Conservation (phyloP, 2,888 invertebrate genomes). For the Melipona bicolor region DNA sequence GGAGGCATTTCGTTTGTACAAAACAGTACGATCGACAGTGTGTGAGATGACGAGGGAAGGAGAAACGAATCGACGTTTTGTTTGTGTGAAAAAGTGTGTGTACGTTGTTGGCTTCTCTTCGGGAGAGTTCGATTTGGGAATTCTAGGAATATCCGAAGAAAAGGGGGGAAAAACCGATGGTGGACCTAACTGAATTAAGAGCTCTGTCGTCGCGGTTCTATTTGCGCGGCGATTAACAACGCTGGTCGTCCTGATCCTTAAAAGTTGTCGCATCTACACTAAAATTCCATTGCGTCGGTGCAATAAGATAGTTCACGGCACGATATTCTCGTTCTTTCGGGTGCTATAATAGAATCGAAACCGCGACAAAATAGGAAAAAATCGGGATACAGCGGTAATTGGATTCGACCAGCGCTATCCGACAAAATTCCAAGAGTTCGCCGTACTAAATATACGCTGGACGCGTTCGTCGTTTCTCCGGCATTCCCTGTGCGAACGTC, state of each 20-base stretch:
- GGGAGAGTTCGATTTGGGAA: neutral
- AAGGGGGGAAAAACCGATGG: slow-evolving; percentile 3
- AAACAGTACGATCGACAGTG: too few relatives aligned
- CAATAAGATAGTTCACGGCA: neutral
- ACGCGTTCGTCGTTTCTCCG: slow-evolving; percentile 45
- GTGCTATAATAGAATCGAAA: neutral
- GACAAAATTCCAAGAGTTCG: slow-evolving; percentile 57
- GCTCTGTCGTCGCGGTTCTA: slow-evolving; percentile 1
- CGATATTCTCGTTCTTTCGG: neutral
- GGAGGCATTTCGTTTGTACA: too few relatives aligned
- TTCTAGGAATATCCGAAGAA: slow-evolving; percentile 19
- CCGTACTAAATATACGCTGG: slow-evolving; percentile 64
- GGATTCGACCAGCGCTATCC: slow-evolving; percentile 30
- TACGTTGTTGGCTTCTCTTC: neutral
- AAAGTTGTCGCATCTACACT: neutral
- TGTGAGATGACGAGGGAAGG: neutral
- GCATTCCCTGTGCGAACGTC: slow-evolving; percentile 6
- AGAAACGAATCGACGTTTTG: slow-evolving; percentile 17
- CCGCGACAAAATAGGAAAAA: neutral
- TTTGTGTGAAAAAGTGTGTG: neutral
- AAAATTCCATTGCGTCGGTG: neutral
- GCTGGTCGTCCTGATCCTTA: neutral
- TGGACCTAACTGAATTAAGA: slow-evolving; percentile 37
- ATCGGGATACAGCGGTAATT: slow-evolving; percentile 3
- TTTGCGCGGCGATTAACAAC: neutral